Evolutionary conservation across 2,797 vertebrate genomes (phyloP), one percentile per base, ranked within the genome.

Genomic region (Trematomus bernacchii): DNA sequence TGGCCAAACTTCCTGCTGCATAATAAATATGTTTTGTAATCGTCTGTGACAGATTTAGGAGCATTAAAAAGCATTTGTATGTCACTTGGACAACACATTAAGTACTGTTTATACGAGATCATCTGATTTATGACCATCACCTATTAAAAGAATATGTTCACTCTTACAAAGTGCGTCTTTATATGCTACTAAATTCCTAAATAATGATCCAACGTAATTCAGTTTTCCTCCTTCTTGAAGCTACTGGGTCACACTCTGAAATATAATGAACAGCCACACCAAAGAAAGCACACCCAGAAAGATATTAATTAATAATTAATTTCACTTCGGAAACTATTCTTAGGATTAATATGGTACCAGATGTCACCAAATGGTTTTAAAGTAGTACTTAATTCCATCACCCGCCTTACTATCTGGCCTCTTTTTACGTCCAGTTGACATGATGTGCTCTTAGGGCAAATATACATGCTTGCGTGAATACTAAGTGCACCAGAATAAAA

Each of bases 401-500:
- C 46, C 42, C 54, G 11, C 40, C 54, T 58, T 40, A 59, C 71
- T 70, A 72, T 66, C 66, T 23, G 68, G 59, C 52, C 81, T 59
- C 44, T 72, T 54, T 58, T 75, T 59, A 63, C 66, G 68, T 86
- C 51, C 51, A 42, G 48, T 77, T 69, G 73, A 79, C 77, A 57
- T 73, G 19, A 13, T 73, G 47, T 60, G 61, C 75, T 81, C 21
- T 2, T 6, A 64, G 57, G 71, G 76, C 63, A 4, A 61, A 73
- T 79, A 57, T 44, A 43, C 59, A 40, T 76, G 77, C 44, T 81
- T 65, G 80, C 14, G 10, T 87, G 83, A 58, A 14, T 63, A 53
- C 67, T 54, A 86, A 90, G 91, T 89, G 83, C 82, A 75, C 72
- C 30, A 64, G 76, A 84, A 85, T 71, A 87, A 91, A 92, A 87